Evolutionary conservation across 2,888 invertebrate species (phyloP).

Genomic region (Listrodromus nycthemerus): DNA sequence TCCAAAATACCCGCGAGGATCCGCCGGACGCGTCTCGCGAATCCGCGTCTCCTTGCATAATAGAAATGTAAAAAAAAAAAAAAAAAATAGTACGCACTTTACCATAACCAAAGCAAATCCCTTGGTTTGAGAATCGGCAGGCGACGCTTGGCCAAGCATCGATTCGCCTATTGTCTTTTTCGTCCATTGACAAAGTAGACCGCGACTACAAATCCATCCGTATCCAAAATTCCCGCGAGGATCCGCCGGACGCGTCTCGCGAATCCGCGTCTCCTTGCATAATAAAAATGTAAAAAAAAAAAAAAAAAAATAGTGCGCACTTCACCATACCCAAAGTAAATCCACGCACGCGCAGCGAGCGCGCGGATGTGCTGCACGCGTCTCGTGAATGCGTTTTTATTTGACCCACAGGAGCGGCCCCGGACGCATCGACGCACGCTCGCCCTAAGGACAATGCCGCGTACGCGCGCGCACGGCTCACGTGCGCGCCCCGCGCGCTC

Average conservation of each 20-base stretch:
- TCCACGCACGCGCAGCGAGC: slow-evolving; percentile 37
- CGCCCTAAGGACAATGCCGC: not conserved
- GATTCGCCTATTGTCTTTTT: too few relatives aligned
- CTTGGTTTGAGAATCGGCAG: too few relatives aligned
- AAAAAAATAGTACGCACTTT: too few relatives aligned
- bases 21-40: too few relatives aligned
- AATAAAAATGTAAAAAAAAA: too few relatives aligned
- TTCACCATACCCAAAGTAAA: not conserved
- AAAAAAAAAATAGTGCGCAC: too few relatives aligned
- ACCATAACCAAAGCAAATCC: not conserved
- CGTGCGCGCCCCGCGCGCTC: slow-evolving; percentile 49
- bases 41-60: too few relatives aligned
- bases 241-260: too few relatives aligned
- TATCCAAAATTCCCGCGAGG: slow-evolving; percentile 32
- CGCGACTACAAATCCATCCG: slow-evolving; percentile 19
- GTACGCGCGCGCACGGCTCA: slow-evolving; percentile 21
- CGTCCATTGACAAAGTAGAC: too few relatives aligned
- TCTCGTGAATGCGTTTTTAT: slow-evolving; percentile 36
- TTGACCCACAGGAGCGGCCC: not conserved
- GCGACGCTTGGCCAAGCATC: too few relatives aligned
- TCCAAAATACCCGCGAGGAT: slow-evolving; percentile 27
- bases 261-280: too few relatives aligned
- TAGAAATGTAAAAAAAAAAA: too few relatives aligned
- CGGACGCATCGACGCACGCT: not conserved
- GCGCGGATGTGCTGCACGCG: slow-evolving; percentile 44